Evolutionary conservation across 2,113 vertebrate species (phyloP).

Genomic region (Typhlomys cinereus): DNA sequence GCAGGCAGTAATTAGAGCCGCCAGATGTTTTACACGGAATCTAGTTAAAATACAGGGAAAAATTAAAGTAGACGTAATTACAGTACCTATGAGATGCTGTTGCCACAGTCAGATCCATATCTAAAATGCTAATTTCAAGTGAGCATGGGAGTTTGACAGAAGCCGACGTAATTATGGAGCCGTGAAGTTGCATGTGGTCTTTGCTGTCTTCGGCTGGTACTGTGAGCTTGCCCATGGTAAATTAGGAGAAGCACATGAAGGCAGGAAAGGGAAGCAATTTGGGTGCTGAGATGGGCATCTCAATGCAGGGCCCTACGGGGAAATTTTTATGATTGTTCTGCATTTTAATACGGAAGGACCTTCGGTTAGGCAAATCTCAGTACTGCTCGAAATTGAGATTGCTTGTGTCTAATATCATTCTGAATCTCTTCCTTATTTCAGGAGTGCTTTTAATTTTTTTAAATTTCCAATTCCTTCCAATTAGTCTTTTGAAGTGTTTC

Average conservation of each 20-base stretch:
- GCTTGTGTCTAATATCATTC: not conserved
- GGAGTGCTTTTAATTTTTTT: not conserved
- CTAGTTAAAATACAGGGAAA: slow-evolving; percentile 71
- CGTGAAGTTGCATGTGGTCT: slow-evolving; percentile 42
- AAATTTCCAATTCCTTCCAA: not conserved
- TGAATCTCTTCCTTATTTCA: slow-evolving; percentile 13
- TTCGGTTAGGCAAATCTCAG: not conserved
- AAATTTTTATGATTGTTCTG: not conserved
- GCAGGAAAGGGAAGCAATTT: not conserved
- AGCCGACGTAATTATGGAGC: slow-evolving; percentile 70
- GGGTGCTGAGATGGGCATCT: not conserved
- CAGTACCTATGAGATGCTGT: slow-evolving; percentile 61
- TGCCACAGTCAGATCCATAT: slow-evolving; percentile 48
- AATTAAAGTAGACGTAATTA: slow-evolving; percentile 77
- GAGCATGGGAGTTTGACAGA: slow-evolving; percentile 53
- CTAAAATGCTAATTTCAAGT: slow-evolving; percentile 48
- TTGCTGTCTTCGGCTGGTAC: slow-evolving; percentile 55
- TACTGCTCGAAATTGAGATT: not conserved
- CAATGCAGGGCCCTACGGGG: not conserved
- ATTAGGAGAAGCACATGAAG: not conserved
- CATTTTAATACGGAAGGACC: not conserved
- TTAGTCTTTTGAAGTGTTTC: not conserved
- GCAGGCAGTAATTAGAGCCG: slow-evolving; percentile 80
- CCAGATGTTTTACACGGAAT: slow-evolving; percentile 75
- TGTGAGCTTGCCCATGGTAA: not conserved